These are phyloP conservation scores for Drosophila nr. perissopoda DNA, from an alignment of 2,888 invertebrate genomes.

Conservation along the genomic window DNA sequence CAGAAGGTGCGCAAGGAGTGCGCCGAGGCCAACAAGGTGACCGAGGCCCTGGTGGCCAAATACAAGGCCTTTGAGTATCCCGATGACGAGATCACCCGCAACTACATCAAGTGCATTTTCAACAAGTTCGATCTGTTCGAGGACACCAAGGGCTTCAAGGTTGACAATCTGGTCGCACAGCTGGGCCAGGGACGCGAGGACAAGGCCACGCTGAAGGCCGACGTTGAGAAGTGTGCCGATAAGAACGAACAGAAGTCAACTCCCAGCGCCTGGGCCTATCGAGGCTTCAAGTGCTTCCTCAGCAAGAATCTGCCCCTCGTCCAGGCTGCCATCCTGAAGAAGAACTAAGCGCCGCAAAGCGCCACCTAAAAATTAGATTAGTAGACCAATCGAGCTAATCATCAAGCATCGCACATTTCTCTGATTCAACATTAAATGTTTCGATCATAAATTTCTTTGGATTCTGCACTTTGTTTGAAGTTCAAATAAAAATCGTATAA, in stretches of 20 bases:
- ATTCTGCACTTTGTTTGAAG: conserved; percentile 55
- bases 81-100: conserved; percentile 84
- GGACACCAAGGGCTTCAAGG: conserved; percentile 82
- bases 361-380: conserved; percentile 2
- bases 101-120: conserved; percentile 84
- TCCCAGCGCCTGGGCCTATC: conserved; percentile 83
- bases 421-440: conserved; percentile 24
- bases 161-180: conserved; percentile 83
- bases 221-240: conserved; percentile 84
- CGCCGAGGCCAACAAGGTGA: conserved; percentile 80
- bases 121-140: conserved; percentile 84
- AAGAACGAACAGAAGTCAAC: conserved; percentile 83
- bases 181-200: conserved; percentile 83
- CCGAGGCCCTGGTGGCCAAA: conserved; percentile 82
- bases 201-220: conserved; percentile 81
- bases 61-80: conserved; percentile 84
- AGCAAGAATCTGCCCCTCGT: conserved; percentile 84
- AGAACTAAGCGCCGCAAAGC: conserved; percentile 59
- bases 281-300: conserved; percentile 84
- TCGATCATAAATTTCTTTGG: conserved; percentile 26
- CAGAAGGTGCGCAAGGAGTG: conserved; percentile 83
- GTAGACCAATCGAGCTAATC: conserved; percentile 2
- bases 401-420: conserved; percentile 13
- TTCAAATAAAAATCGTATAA: conserved; percentile 76
- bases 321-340: conserved; percentile 82